phyloP scores from a whole-genome alignment of 2,113 vertebrate genomes.

The Nycticryphes semicollaris region DNA sequence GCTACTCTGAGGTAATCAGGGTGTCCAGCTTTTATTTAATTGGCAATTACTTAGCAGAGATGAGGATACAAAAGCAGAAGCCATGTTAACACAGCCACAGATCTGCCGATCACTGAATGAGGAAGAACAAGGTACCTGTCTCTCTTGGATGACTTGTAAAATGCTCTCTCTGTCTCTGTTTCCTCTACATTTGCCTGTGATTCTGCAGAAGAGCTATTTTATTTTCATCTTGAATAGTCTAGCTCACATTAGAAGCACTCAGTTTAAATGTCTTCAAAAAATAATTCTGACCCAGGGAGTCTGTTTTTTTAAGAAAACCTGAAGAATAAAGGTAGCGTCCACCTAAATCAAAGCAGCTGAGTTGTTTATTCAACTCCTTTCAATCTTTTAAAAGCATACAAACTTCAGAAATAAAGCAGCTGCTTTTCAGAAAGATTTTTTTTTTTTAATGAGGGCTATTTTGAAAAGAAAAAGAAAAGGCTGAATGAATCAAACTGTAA shows the following conservation, averaged over 20 bases:
- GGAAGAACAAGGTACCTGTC: background rate
- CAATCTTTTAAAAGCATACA: background rate
- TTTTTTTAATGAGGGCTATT: background rate
- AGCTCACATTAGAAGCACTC: background rate
- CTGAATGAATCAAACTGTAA: background rate
- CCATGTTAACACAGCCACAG: fast-evolving
- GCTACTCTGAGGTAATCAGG: background rate
- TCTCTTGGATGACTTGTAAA: background rate
- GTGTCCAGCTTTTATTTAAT: background rate
- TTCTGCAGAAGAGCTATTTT: background rate
- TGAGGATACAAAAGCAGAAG: background rate
- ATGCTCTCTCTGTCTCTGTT: background rate
- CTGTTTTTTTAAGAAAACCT: background rate
- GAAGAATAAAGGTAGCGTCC: background rate
- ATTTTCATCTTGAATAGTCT: background rate
- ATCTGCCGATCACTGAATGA: background rate
- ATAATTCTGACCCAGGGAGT: background rate
- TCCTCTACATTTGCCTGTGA: background rate
- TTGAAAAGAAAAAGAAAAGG: background rate
- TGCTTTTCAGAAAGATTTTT: background rate
- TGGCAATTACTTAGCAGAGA: background rate
- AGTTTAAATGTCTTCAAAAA: background rate
- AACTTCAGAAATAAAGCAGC: background rate
- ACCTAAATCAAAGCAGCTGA: background rate
- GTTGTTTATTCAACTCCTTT: background rate